Evolutionary conservation across 2,888 invertebrate genomes (phyloP), one percentile per base, ranked within the genome.

Genomic region (Hedya salicella): DNA sequence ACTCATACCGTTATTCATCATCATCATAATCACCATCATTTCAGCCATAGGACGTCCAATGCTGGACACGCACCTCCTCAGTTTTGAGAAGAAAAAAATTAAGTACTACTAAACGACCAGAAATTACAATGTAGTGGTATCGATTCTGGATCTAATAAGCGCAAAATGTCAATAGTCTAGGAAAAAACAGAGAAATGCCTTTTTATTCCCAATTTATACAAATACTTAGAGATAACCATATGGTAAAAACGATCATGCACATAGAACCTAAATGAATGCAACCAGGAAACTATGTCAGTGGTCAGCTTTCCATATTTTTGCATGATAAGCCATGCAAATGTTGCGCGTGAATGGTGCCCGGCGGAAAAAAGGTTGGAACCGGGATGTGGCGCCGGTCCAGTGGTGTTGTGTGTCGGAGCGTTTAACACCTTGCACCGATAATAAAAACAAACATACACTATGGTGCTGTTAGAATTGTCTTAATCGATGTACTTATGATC

Each of bases 301-400:
- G 44, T n/a, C 39, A 53, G 21, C 57, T 46, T 57, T 57, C 57
- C 57, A 57, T 19, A 46, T 32, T n/a, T 57, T 21, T 32, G n/a
- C 30, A 57, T 53, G 36, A 25, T 56, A 42, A 42, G 32, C 57
- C 44, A 44, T 57, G 57, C 57, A 57, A 46, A 57, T 17, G 8
- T 44, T 14, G 17, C 57, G 57, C 57, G 57, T 57, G 57, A 57
- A 46, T 57, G 57, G 32, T 1, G n/a, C 48, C 6, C 16, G 16
- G 17, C 5, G 40, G 56, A 42, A 56, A 56, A 54, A 54, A 54
- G 21, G 46, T 25, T 25, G 1, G 1, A 3, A 57, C 16, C 56
- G 57, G 44, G 44, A 57, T 57, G 16, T 9, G 4, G 53, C 44
- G 3, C n/a, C 32, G 57, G 30, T 44, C 44, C 32, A 57, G 19